Conservation (phyloP, 2,113 vertebrate genomes). For the Irena cyanogastra region DNA sequence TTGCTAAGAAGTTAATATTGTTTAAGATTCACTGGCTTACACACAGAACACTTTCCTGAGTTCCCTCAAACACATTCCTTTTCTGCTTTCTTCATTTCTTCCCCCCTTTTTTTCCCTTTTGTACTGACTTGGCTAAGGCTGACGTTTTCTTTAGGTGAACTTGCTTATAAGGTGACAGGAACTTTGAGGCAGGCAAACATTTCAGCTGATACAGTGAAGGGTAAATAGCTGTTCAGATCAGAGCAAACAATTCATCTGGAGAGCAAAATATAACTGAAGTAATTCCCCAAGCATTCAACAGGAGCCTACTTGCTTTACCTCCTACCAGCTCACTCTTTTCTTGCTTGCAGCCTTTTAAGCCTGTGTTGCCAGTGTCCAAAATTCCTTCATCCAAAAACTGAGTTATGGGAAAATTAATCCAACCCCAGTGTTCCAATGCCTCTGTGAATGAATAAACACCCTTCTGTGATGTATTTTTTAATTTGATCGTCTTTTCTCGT, state of each 20-base stretch:
- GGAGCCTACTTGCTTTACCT: not conserved
- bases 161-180: not conserved
- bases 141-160: not conserved
- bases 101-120: not conserved
- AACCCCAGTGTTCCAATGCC: not conserved
- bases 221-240: not conserved
- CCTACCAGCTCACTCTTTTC: not conserved
- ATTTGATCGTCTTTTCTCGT: not conserved
- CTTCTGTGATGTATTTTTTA: not conserved
- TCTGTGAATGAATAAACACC: not conserved
- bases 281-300: not conserved
- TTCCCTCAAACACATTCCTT: not conserved
- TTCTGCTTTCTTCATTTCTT: not conserved
- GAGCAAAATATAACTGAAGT: not conserved
- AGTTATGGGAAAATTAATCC: not conserved
- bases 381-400: not conserved
- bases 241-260: not conserved
- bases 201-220: not conserved
- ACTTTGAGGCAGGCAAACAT: not conserved
- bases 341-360: not conserved
- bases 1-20: slow-evolving; percentile 62
- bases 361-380: not conserved
- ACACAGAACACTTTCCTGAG: not conserved
- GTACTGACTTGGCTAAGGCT: not conserved
- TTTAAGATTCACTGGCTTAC: slow-evolving; percentile 49